Evolutionary conservation across 1,140 invertebrate species (phyloP).

Genomic region (Agrypnia vestita): DNA sequence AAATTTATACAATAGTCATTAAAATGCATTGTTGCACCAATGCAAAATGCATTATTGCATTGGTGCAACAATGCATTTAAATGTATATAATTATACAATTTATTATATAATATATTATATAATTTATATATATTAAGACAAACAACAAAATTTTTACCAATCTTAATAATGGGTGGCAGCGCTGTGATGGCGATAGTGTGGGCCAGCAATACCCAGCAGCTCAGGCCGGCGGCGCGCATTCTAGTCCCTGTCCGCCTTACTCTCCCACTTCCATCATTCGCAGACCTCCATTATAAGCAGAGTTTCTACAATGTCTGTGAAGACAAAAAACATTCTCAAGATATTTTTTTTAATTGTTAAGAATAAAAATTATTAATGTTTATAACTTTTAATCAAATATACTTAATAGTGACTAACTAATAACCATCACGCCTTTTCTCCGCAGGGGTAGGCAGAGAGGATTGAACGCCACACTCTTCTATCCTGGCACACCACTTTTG

Average conservation of each 20-base stretch:
- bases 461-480: too few species aligned
- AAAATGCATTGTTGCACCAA: not conserved
- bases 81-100: not conserved
- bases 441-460: too few species aligned
- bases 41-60: not conserved
- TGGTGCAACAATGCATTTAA: not conserved
- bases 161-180: slow-evolving; percentile 79
- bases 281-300: not conserved
- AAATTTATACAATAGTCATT: not conserved
- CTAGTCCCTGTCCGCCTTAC: slow-evolving; percentile 3
- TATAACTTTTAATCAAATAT: too few species aligned
- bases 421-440: too few species aligned
- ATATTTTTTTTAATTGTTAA: too few species aligned
- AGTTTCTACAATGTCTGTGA: too few species aligned
- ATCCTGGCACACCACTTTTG: too few species aligned
- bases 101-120: not conserved
- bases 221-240: slow-evolving; percentile 66
- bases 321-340: too few species aligned
- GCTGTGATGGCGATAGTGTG: slow-evolving; percentile 69
- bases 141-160: slow-evolving; percentile 72
- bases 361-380: too few species aligned
- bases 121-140: slow-evolving; percentile 55
- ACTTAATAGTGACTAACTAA: too few species aligned
- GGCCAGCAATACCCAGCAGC: slow-evolving; percentile 69
- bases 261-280: not conserved